Evolutionary conservation across 64 coral and sea anemone genomes (phyloP).

Genomic region (Stylophora pistillata): DNA sequence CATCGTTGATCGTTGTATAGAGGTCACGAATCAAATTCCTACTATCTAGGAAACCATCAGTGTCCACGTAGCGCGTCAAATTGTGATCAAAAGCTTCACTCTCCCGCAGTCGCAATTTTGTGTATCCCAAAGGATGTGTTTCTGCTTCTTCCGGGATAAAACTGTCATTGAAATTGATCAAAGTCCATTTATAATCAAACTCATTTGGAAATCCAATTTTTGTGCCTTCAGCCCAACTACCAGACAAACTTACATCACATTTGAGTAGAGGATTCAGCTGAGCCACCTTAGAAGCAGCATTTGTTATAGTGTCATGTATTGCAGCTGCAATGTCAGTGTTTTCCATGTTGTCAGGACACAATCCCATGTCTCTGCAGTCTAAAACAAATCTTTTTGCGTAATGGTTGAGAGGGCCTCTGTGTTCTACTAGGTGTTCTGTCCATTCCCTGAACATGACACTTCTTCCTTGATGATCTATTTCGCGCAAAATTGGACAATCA

Average conservation of each 20-base stretch:
- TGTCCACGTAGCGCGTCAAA: conserved; percentile 53
- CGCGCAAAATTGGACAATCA: conserved; percentile 61
- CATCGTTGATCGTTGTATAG: conserved; percentile 62
- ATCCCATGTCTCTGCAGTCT: conserved; percentile 67
- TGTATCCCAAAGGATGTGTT: conserved; percentile 56
- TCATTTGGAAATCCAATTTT: conserved; percentile 68
- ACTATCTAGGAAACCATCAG: conserved; percentile 62
- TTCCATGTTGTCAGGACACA: conserved; percentile 51
- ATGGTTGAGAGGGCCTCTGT: conserved; percentile 58
- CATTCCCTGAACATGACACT: conserved; percentile 59
- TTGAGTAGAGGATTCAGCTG: conserved; percentile 63
- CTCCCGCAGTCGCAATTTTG: conserved; percentile 58
- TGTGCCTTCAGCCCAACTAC: conserved; percentile 69
- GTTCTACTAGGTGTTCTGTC: conserved; percentile 61
- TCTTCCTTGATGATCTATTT: conserved; percentile 67
- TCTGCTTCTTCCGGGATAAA: conserved; percentile 65
- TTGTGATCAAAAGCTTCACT: conserved; percentile 57
- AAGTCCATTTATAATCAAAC: conserved; percentile 65
- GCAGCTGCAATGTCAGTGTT: conserved; percentile 65
- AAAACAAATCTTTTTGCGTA: conserved; percentile 62
- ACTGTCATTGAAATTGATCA: conserved; percentile 55
- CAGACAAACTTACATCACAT: conserved; percentile 62
- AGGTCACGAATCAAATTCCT: conserved; percentile 72
- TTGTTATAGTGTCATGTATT: conserved; percentile 63
- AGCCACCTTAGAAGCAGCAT: conserved; percentile 62